Base-by-base conservation (phyloP, 1,140 invertebrate species). In the Polyergus mexicanus region DNA sequence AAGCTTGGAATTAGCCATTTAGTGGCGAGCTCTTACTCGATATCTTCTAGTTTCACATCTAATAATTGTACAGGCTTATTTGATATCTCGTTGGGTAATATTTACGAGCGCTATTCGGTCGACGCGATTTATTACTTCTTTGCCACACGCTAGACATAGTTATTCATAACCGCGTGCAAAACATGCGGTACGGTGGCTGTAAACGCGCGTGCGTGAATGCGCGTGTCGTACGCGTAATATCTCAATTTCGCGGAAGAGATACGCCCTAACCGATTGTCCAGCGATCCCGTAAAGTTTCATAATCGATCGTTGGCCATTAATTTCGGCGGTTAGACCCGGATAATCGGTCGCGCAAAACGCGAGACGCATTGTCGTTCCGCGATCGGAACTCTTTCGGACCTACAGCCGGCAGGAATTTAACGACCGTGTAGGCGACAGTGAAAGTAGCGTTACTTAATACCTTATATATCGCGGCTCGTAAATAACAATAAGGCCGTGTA, bases 381-480 rank as follows among this genome's bases (percentile, higher is more conserved):
- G 88, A 63, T 77, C 38, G 69, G 16, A 28, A 83, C 78, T 54
- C 32, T 89, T 87, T 87, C 71, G 89, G 41, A 80, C 38, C 47
- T 16, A 60, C 72, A 84, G 51, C 85, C 80, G 86, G 62, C 56
- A 89, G 88, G 91, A 92, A 92, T 92, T 92, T 85, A 89, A 91
- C 90, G 83, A 78, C 62, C 72, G 92, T 88, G 92, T 92, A 92
- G 92, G 91, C 92, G 92, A 92, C 92, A 92, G 92, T 92, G 92
- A 92, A 92, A 92, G 92, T 92, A 92, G 89, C 85, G 88, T 92
- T 92, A 92, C 91, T 92, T 91, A 92, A 92, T 92, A 92, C 87
- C 66, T 88, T 54, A 88, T 90, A 51, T 19, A 90, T 91, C 91
- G 78, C 78, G 58, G 84, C 63, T 86, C 89, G 81, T 90, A 90